Conservation (phyloP, 2,888 invertebrate species). For the Drosophila phalerata region DNA sequence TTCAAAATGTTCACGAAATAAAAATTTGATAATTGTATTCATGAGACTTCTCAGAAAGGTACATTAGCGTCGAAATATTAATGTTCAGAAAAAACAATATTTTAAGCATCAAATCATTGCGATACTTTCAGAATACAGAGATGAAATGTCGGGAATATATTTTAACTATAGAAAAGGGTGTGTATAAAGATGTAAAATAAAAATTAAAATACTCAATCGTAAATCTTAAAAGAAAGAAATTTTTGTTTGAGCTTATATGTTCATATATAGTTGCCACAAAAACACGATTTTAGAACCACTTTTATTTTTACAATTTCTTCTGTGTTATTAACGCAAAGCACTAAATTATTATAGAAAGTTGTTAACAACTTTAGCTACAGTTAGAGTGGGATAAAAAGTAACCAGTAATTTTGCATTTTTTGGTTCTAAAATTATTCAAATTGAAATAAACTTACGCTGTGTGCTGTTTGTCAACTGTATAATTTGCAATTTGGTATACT, state of each 20-base stretch:
- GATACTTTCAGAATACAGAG: not conserved
- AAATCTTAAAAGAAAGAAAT: not conserved
- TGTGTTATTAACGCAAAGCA: too few relatives aligned
- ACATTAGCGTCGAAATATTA: not conserved
- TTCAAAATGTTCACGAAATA: not conserved
- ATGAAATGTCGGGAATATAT: not conserved
- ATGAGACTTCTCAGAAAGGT: not conserved
- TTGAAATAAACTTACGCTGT: not conserved
- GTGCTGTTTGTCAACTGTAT: conserved; percentile 7
- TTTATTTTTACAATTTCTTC: too few relatives aligned
- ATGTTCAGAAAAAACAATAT: not conserved
- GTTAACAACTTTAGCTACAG: not conserved
- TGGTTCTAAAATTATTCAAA: not conserved
- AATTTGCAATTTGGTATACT: not conserved
- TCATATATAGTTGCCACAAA: not conserved
- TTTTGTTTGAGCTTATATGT: not conserved
- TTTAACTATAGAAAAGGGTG: not conserved
- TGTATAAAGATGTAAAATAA: not conserved
- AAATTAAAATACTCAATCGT: not conserved
- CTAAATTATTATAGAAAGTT: not conserved
- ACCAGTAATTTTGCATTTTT: not conserved
- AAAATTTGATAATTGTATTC: not conserved
- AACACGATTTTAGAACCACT: not conserved
- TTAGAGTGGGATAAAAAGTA: not conserved
- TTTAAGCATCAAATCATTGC: too few relatives aligned